Conservation (phyloP, 2,888 invertebrate species). For the Gymnosoma rotundatum region DNA sequence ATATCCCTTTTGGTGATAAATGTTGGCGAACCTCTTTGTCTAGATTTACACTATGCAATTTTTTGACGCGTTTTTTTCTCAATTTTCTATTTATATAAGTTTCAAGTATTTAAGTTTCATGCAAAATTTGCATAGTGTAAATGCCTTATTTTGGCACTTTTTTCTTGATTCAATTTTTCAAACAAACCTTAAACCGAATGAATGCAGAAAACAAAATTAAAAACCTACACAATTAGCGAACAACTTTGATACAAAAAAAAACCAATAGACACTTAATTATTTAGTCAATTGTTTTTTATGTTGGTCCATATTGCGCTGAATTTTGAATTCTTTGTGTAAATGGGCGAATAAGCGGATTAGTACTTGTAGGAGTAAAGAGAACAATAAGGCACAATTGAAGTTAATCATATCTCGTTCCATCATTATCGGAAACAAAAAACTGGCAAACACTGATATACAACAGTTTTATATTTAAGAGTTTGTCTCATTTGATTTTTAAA, state of each 20-base stretch:
- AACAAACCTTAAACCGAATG: slow-evolving; percentile 41
- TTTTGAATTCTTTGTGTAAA: neutral
- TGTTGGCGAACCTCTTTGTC: neutral
- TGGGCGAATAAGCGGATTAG: neutral
- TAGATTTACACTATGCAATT: neutral
- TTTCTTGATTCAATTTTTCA: slow-evolving; percentile 5
- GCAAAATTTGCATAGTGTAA: too few species aligned
- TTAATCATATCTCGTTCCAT: slow-evolving; percentile 5
- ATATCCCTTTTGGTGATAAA: neutral
- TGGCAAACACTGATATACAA: too few species aligned
- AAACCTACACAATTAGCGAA: slow-evolving; percentile 20
- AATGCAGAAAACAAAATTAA: neutral
- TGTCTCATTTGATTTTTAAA: slow-evolving; percentile 4
- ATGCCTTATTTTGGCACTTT: too few species aligned
- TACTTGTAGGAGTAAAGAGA: neutral
- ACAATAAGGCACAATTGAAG: slow-evolving; percentile 14
- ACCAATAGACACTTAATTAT: neutral
- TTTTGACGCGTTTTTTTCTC: too few species aligned
- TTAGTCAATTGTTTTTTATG: neutral
- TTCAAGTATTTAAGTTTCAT: too few species aligned
- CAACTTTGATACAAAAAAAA: slow-evolving; percentile 5
- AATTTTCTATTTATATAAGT: too few species aligned
- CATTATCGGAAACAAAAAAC: neutral
- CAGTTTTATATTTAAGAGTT: too few species aligned
- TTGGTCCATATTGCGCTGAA: neutral